A percentile compares a stretch with the other conserved stretches of the same genome.
Conservation (phyloP, 2,113 vertebrate species). For the Suricata suricatta region DNA sequence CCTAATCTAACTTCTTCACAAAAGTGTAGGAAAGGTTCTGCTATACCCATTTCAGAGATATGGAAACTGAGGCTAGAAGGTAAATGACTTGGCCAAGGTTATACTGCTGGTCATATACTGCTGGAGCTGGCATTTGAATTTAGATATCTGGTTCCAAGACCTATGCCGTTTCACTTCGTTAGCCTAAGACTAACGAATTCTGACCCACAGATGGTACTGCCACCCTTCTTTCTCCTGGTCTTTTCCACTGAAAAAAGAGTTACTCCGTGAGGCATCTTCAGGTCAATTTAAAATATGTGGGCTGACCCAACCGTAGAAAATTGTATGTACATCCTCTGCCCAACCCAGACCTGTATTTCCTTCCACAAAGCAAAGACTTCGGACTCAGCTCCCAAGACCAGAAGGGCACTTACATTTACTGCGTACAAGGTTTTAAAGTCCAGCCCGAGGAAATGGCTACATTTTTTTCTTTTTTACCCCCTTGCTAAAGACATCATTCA, state of each 20-base stretch:
- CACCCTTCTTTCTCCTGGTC: neutral
- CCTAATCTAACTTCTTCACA: neutral
- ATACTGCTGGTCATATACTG: neutral
- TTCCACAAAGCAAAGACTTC: neutral
- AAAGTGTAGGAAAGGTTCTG: neutral
- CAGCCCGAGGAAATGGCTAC: neutral
- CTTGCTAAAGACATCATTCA: neutral
- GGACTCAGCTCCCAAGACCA: neutral
- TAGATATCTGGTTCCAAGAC: neutral
- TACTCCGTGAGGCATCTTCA: neutral
- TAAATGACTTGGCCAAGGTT: neutral
- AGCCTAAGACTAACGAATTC: neutral
- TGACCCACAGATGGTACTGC: neutral
- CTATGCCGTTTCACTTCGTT: neutral
- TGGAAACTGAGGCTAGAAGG: neutral
- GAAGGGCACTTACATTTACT: neutral
- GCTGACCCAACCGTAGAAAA: neutral
- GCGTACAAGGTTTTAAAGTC: slow-evolving; percentile 2
- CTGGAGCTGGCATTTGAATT: neutral
- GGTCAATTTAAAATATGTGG: neutral
- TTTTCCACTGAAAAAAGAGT: neutral
- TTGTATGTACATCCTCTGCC: neutral
- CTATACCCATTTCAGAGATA: neutral
- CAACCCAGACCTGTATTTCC: neutral
- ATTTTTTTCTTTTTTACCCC: neutral